phyloP scores from a whole-genome alignment of 2,888 invertebrate genomes.

The Drosophila mayaguana region DNA sequence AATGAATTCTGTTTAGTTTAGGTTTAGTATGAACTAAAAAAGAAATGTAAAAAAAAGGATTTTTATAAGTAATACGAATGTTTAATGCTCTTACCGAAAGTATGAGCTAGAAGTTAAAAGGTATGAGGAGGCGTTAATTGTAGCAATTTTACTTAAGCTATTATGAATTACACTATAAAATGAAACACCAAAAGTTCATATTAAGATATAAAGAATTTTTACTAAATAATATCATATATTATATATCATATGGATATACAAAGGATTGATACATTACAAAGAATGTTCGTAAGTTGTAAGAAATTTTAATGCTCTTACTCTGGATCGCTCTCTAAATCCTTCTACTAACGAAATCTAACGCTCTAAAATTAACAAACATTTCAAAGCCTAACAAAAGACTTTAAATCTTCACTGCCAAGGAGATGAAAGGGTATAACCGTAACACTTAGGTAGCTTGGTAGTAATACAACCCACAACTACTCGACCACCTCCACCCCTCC shows the following conservation, averaged over 20 bases:
- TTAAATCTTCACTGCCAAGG: neutral
- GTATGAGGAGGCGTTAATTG: too few species aligned
- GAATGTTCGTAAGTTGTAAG: too few species aligned
- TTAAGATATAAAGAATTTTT: too few species aligned
- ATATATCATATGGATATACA: too few species aligned
- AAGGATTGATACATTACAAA: too few species aligned
- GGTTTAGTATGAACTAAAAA: constrained; percentile 26
- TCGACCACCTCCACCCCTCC: too few species aligned
- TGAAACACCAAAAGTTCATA: too few species aligned
- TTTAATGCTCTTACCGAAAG: neutral
- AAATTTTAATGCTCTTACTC: too few species aligned
- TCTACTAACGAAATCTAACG: neutral
- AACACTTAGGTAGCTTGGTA: neutral
- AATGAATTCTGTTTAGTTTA: constrained; percentile 68
- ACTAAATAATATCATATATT: too few species aligned
- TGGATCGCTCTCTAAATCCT: neutral
- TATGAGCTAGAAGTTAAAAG: too few species aligned
- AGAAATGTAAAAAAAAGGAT: neutral
- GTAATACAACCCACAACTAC: constrained; percentile 5
- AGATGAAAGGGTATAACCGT: neutral
- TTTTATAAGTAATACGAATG: neutral
- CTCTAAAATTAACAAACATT: neutral
- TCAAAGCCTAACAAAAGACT: neutral
- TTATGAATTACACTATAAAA: neutral
- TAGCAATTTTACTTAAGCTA: too few species aligned